Percentiles rank a stretch among this genome's conserved stretches.
These are phyloP conservation scores for Torymus tubicola DNA, from an alignment of 2,888 invertebrate species.

Conservation along the genomic window DNA sequence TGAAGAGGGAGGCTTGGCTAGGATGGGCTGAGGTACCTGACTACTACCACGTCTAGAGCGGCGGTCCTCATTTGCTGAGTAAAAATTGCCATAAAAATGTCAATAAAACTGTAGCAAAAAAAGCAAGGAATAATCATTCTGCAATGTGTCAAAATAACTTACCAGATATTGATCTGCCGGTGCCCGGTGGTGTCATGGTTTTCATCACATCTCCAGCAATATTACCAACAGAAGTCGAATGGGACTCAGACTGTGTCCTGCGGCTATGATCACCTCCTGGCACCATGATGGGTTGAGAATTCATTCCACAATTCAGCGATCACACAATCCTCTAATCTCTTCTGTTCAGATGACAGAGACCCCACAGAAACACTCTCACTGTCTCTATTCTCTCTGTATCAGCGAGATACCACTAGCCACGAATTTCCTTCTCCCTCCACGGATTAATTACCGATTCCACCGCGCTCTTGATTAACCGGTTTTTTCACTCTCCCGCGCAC, in stretches of 20 bases:
- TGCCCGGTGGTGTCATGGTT: constrained; percentile 55
- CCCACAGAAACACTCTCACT: no score
- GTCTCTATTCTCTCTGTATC: no score
- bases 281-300: constrained; percentile 74
- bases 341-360: no score
- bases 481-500: no score
- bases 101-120: neutral
- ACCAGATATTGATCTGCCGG: constrained; percentile 50
- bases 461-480: no score
- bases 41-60: constrained; percentile 70
- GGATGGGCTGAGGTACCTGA: constrained; percentile 66
- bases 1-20: constrained; percentile 74
- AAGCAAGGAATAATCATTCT: neutral
- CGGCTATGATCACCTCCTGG: constrained; percentile 61
- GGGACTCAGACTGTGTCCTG: constrained; percentile 56
- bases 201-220: constrained; percentile 36
- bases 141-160: constrained; percentile 5
- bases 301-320: constrained; percentile 63
- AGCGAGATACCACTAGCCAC: no score
- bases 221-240: constrained; percentile 36
- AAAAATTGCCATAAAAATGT: no score
- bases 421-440: no score
- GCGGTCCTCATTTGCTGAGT: constrained; percentile 67
- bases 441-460: no score
- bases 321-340: no score